These are phyloP conservation scores for Pygmarrhopalites habei DNA, from an alignment of 1,140 invertebrate genomes.

Conservation along the genomic window DNA sequence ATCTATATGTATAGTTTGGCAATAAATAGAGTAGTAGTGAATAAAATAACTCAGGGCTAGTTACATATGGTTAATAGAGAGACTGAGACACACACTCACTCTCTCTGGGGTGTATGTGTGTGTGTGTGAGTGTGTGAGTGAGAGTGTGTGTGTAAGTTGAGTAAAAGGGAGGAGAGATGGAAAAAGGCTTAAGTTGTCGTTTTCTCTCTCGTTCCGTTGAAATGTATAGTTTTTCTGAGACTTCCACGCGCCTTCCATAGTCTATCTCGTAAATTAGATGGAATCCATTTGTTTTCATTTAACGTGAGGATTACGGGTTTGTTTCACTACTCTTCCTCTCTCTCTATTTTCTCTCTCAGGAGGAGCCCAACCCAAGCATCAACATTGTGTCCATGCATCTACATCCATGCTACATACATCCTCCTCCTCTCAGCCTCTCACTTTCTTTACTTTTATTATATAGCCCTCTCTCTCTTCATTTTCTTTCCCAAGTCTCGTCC, in stretches of 20 bases:
- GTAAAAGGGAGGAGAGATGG: conserved; percentile 2
- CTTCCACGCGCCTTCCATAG: conserved; percentile 17
- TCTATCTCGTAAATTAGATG: conserved; percentile 18
- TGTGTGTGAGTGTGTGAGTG: too few species aligned
- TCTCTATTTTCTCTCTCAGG: too few species aligned
- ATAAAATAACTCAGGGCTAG: conserved; percentile 12
- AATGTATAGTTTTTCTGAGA: conserved; percentile 15
- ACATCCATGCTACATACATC: too few species aligned
- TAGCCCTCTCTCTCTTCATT: too few species aligned
- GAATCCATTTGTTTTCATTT: conserved; percentile 21
- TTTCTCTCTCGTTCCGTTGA: conserved; percentile 13
- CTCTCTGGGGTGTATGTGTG: too few species aligned
- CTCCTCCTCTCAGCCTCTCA: not conserved
- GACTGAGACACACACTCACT: not conserved
- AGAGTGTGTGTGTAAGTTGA: not conserved
- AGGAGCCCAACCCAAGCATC: not conserved
- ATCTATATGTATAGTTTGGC: not conserved
- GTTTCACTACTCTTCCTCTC: conserved; percentile 4
- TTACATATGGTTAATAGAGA: not conserved
- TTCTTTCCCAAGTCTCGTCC: too few species aligned
- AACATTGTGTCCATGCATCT: too few species aligned
- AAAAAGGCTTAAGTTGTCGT: conserved; percentile 15
- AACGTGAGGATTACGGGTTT: conserved; percentile 14
- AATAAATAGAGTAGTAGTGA: conserved; percentile 12
- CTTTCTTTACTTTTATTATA: too few species aligned